phyloP scores from a whole-genome alignment of 2,113 vertebrate genomes.

The Cyprinus carpio region DNA sequence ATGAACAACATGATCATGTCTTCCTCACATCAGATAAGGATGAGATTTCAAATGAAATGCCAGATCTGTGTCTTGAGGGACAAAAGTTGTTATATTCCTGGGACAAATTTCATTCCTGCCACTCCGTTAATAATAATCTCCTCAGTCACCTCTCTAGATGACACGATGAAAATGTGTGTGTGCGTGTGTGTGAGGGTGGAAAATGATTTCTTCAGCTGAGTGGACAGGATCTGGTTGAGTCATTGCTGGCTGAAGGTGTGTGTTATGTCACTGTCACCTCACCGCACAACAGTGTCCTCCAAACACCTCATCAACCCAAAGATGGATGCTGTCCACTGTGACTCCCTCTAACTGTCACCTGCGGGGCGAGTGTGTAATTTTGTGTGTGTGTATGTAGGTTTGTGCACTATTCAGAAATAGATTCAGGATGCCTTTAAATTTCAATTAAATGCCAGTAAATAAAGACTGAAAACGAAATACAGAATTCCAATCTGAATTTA shows the following conservation, averaged over 20 bases:
- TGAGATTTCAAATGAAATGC: constrained; percentile 3
- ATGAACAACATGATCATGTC: constrained; percentile 11
- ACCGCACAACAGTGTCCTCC: constrained; percentile 32
- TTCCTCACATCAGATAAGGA: constrained; percentile 16
- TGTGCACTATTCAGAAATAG: background rate
- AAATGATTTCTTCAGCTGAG: constrained; percentile 32
- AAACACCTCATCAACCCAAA: constrained; percentile 32
- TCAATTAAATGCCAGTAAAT: background rate
- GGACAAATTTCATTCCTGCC: constrained; percentile 26
- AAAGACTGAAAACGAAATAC: background rate
- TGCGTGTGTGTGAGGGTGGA: background rate
- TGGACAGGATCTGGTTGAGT: constrained; percentile 47
- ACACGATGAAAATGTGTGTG: constrained; percentile 36
- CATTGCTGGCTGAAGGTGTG: constrained; percentile 38
- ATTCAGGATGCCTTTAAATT: background rate
- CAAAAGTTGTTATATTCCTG: constrained; percentile 25
- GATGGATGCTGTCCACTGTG: constrained; percentile 34
- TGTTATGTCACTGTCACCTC: constrained; percentile 47
- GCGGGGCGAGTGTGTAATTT: background rate
- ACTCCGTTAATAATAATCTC: constrained; percentile 31
- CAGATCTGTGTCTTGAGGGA: constrained; percentile 9
- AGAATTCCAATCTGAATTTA: background rate
- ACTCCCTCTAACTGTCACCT: background rate
- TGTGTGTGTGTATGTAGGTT: background rate
- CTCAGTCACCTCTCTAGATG: constrained; percentile 7